Base-by-base conservation (phyloP, 2,113 vertebrate genomes). In the Datnioides undecimradiatus region DNA sequence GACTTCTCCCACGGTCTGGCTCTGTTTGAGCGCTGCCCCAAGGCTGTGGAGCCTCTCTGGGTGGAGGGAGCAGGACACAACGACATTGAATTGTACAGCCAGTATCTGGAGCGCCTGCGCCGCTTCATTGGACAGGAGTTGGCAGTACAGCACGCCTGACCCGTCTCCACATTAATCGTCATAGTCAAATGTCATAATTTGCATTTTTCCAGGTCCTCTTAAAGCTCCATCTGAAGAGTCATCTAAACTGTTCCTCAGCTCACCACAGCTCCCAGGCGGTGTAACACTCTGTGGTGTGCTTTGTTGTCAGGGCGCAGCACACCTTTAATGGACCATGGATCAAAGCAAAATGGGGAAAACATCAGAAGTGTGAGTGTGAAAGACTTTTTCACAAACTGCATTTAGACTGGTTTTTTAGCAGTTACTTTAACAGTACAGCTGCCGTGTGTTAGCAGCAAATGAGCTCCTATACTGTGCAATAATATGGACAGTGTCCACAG, bases 1-100 rank as follows among this genome's bases (percentile, higher is more conserved):
- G 98, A 99, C 93, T 99, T 99, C 95, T 99, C 98, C 0, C 98
- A 99, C 0, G 98, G 98, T 51, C 92, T 98, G 94, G 97, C 98
- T 0, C 95, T 99, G 62, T 99, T 96, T 0, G 98, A 99, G 88
- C 97, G 98, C 90, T 99, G 98, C 92, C 97, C 97, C 68, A 97
- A 97, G 85, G 97, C 98, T 0, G 98, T 99, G 93, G 98, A 99
- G 94, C 98, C 98, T 0, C 97, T 99, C 10, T 98, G 98, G 98
- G 98, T 98, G 90, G 98, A 99, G 27, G 98, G 98, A 4, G 98
- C 98, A 0, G 98, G 98, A 21, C 98, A 99, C 94, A 99, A 99
- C 77, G 98, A 99, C 94, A 98, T 99, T 58, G 98, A 99, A 94
- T 93, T 99, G 40, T 99, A 99, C 95, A 97, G 96, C 90, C 98